phyloP scores from a whole-genome alignment of 2,888 invertebrate species.

The Anodontia alba region DNA sequence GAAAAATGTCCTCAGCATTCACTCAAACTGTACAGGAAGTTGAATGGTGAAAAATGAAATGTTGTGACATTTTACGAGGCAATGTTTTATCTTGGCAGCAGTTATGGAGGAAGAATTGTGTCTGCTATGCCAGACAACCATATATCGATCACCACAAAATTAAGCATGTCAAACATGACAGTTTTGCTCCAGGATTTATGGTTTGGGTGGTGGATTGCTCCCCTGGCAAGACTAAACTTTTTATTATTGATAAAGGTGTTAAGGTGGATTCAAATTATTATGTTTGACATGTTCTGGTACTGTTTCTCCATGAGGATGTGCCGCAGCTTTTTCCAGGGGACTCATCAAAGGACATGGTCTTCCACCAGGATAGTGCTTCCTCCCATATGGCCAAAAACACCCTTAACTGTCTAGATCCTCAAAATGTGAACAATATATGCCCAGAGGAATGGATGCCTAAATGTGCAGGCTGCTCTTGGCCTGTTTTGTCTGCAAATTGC shows the following conservation, averaged over 20 bases:
- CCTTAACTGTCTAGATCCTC: background rate
- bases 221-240: background rate
- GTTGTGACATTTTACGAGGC: background rate
- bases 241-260: background rate
- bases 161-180: background rate
- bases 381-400: conserved; percentile 29
- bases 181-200: too few species aligned
- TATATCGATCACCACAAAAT: background rate
- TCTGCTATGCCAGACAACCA: background rate
- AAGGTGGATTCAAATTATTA: background rate
- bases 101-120: background rate
- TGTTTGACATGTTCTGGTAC: background rate
- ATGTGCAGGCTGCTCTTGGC: conserved; percentile 23
- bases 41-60: background rate
- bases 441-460: conserved; percentile 30
- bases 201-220: background rate
- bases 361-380: conserved; percentile 30
- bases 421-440: conserved; percentile 11
- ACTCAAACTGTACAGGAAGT: background rate
- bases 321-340: background rate
- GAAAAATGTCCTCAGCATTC: background rate
- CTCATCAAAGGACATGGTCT: conserved; percentile 22
- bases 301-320: background rate
- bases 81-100: background rate
- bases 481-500: too few species aligned